Evolutionary conservation across 2,888 invertebrate species (phyloP).

Genomic region (Malthinus seriepunctatus): DNA sequence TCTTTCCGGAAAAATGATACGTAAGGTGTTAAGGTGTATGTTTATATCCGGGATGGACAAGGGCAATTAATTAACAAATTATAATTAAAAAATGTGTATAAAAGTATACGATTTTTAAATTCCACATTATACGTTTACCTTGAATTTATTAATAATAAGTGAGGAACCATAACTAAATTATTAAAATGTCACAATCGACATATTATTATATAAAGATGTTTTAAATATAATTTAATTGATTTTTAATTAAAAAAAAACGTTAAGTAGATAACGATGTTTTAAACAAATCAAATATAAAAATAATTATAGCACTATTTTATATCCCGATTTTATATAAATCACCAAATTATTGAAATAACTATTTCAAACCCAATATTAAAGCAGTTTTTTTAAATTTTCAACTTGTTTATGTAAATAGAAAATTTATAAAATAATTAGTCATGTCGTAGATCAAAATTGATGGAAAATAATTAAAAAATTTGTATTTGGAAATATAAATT

Average conservation of each 20-base stretch:
- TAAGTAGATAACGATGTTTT: constrained; percentile 4
- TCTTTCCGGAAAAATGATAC: neutral
- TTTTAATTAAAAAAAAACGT: neutral
- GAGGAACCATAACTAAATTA: constrained; percentile 17
- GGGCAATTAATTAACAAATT: constrained; percentile 9
- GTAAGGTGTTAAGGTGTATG: neutral
- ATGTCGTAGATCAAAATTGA: neutral
- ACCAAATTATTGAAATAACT: constrained; percentile 1
- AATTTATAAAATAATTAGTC: neutral
- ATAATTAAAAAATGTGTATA: neutral
- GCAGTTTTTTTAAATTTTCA: neutral
- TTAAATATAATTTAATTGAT: neutral
- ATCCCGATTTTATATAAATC: neutral
- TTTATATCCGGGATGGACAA: constrained; percentile 10
- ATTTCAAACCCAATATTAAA: neutral
- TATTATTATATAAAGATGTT: constrained; percentile 6
- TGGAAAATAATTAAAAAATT: neutral
- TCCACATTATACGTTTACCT: constrained; percentile 24
- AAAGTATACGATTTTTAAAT: constrained; percentile 11
- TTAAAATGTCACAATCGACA: constrained; percentile 23
- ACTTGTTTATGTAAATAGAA: neutral
- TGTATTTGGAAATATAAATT: no score
- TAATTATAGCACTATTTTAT: neutral
- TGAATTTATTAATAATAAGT: constrained; percentile 27
- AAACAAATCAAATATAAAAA: no score